Conservation (phyloP, 2,113 vertebrate species). For the Sprattus sprattus region DNA sequence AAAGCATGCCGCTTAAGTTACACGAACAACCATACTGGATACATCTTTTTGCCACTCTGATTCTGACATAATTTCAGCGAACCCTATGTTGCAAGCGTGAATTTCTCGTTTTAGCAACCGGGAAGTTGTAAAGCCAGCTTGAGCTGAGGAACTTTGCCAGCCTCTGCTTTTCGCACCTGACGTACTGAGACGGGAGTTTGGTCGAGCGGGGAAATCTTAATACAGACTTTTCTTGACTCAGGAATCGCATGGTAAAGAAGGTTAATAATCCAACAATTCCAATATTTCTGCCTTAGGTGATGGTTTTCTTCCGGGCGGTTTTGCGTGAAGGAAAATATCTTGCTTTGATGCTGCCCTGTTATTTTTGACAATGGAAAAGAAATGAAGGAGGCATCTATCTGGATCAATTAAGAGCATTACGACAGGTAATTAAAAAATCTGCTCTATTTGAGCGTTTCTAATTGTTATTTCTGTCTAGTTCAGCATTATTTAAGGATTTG, state of each 20-base stretch:
- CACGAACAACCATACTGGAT: neutral
- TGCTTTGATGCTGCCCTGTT: constrained; percentile 56
- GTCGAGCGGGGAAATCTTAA: constrained; percentile 38
- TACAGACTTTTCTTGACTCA: constrained; percentile 46
- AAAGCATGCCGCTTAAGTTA: constrained; percentile 7
- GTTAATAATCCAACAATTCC: constrained; percentile 34
- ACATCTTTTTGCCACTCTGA: neutral
- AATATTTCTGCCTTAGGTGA: constrained; percentile 44
- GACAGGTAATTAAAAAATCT: constrained; percentile 62
- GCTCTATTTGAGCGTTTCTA: neutral
- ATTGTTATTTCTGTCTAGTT: neutral
- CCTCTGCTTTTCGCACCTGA: constrained; percentile 40
- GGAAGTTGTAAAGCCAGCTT: constrained; percentile 61
- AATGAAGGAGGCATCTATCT: constrained; percentile 64
- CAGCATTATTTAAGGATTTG: neutral
- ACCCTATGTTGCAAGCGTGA: neutral
- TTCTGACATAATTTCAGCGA: neutral
- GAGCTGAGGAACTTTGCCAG: constrained; percentile 68
- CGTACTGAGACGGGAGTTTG: constrained; percentile 40
- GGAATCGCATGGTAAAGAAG: constrained; percentile 46
- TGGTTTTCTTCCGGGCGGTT: constrained; percentile 54
- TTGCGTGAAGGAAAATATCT: constrained; percentile 60
- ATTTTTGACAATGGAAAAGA: constrained; percentile 68
- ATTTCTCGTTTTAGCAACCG: constrained; percentile 43
- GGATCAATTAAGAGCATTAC: constrained; percentile 69